Evolutionary conservation across 2,797 vertebrate genomes (phyloP).

Genomic region (Helostoma temminkii): DNA sequence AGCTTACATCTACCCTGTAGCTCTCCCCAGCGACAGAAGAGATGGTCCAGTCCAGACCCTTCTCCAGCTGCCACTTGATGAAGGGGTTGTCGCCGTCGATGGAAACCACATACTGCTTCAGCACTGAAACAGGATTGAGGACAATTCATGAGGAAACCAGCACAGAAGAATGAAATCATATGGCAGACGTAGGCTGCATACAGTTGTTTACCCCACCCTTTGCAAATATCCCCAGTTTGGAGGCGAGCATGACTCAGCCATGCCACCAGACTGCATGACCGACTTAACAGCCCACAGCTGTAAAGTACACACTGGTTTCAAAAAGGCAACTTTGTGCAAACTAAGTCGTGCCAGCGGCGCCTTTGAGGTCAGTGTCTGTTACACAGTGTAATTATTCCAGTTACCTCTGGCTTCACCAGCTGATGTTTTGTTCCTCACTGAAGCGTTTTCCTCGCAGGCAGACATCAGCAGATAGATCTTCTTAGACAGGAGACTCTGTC

Average conservation of each 20-base stretch:
- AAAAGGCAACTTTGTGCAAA: background rate
- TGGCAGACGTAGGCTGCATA: background rate
- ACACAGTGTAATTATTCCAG: background rate
- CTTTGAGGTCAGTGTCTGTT: background rate
- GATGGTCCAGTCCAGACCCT: conserved; percentile 77
- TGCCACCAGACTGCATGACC: background rate
- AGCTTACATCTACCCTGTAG: conserved; percentile 78
- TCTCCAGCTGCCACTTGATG: conserved; percentile 79
- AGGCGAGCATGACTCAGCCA: conserved; percentile 46
- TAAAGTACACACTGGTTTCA: background rate
- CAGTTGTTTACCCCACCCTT: conserved; percentile 39
- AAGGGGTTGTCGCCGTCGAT: conserved; percentile 71
- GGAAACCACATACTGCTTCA: conserved; percentile 68
- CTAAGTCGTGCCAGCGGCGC: conserved; percentile 2
- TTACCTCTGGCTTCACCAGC: conserved; percentile 33
- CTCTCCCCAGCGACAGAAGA: conserved; percentile 82
- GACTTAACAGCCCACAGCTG: background rate
- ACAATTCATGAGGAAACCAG: background rate
- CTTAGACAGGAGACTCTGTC: conserved; percentile 73
- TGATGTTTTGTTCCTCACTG: background rate
- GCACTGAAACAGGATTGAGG: conserved; percentile 39
- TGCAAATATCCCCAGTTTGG: background rate
- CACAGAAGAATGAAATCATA: background rate
- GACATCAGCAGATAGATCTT: conserved; percentile 71
- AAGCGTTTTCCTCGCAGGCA: conserved; percentile 22